Percentiles rank a stretch among this genome's conserved stretches.
Conservation (phyloP, 2,888 invertebrate genomes). For the Lithophane semibrunnea region DNA sequence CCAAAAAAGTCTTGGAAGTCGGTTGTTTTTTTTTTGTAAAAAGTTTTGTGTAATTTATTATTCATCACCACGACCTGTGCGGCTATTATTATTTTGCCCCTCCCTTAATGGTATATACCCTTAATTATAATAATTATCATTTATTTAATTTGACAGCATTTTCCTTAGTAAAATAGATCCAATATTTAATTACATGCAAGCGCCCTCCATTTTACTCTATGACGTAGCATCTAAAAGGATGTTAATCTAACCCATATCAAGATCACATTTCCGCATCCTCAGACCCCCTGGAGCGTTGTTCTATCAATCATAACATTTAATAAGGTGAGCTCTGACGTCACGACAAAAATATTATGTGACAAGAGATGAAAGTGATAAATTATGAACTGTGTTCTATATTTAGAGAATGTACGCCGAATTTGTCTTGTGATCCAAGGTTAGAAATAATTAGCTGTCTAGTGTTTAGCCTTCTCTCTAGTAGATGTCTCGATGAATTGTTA, state of each 20-base stretch:
- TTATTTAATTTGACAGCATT: no score
- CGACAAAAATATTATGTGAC: conserved; percentile 37
- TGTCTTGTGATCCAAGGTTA: neutral
- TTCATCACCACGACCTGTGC: no score
- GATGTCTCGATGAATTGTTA: neutral
- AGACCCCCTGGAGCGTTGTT: conserved; percentile 3
- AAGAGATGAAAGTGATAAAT: conserved; percentile 48
- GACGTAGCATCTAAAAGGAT: neutral
- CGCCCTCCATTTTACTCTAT: neutral
- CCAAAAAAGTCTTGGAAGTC: no score
- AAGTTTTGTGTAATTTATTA: no score
- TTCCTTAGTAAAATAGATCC: neutral
- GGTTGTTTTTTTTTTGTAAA: no score
- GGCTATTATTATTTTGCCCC: no score
- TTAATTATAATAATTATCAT: no score
- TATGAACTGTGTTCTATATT: conserved; percentile 21
- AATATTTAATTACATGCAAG: neutral
- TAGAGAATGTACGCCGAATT: conserved; percentile 1
- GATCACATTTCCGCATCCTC: conserved; percentile 30
- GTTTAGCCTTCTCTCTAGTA: neutral
- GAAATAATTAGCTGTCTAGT: conserved; percentile 13
- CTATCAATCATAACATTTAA: conserved; percentile 60
- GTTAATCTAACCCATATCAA: conserved; percentile 24
- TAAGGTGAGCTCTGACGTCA: conserved; percentile 42
- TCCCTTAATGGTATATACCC: no score